phyloP scores from a whole-genome alignment of 1,140 invertebrate species.

The Drosophila watanabei region DNA sequence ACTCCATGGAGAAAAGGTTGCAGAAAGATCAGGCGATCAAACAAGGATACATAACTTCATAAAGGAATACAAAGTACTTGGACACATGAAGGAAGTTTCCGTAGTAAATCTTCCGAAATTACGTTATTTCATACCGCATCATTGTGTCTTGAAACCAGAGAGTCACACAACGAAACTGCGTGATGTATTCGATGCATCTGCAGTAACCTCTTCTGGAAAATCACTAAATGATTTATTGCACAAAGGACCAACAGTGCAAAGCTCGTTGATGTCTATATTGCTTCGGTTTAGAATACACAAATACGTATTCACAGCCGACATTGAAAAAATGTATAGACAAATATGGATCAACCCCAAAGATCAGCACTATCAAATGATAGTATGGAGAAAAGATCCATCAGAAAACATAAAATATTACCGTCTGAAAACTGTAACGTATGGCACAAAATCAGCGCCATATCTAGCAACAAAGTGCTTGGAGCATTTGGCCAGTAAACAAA shows the following conservation, averaged over 20 bases:
- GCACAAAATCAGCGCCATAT: no score
- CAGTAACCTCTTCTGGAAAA: not conserved
- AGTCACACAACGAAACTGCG: not conserved
- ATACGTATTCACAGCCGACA: conserved; percentile 3
- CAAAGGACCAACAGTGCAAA: not conserved
- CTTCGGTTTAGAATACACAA: not conserved
- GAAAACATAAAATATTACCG: no score
- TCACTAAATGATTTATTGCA: conserved; percentile 1
- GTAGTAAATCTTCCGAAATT: not conserved
- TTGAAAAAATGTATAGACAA: not conserved
- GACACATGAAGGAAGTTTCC: conserved; percentile 66
- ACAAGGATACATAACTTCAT: no score
- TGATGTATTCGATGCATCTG: not conserved
- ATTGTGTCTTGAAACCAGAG: not conserved
- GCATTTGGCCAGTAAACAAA: no score
- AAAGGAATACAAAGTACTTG: no score
- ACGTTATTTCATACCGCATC: not conserved
- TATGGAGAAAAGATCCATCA: not conserved
- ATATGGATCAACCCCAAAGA: not conserved
- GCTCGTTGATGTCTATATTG: not conserved
- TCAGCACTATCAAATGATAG: not conserved
- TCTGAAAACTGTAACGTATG: no score
- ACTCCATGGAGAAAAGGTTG: no score
- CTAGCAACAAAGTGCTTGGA: no score
- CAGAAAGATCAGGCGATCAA: no score